These are phyloP conservation scores for Podarcis lilfordi DNA, from an alignment of 2,797 vertebrate genomes.

Conservation along the genomic window DNA sequence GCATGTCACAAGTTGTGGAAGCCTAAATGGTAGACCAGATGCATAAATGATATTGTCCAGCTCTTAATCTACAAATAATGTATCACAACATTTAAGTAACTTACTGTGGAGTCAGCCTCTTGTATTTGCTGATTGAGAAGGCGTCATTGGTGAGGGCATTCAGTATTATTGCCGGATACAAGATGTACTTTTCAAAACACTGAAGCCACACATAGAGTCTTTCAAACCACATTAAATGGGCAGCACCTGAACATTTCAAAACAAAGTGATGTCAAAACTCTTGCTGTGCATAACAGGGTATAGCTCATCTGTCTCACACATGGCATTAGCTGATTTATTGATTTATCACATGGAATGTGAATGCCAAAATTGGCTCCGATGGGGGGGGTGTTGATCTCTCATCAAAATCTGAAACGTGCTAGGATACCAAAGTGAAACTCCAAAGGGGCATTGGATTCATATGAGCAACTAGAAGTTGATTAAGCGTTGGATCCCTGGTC, in stretches of 20 bases:
- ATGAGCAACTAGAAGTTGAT: background rate
- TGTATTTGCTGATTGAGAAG: conserved; percentile 92
- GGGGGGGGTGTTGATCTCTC: background rate
- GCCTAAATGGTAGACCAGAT: too few relatives aligned
- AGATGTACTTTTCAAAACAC: conserved; percentile 95
- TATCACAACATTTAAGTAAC: conserved; percentile 68
- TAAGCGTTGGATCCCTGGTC: background rate
- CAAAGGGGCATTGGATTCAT: background rate
- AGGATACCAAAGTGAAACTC: background rate
- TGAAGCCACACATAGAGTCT: conserved; percentile 95
- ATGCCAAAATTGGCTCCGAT: background rate
- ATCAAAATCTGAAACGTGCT: background rate
- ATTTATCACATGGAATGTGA: background rate
- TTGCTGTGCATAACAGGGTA: conserved; percentile 1
- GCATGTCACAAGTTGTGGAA: background rate
- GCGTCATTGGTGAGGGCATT: conserved; percentile 94
- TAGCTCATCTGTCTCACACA: background rate
- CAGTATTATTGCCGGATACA: conserved; percentile 95
- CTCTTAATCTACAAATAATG: conserved; percentile 25
- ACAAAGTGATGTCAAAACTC: conserved; percentile 11
- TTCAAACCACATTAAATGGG: conserved; percentile 98
- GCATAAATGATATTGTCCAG: background rate
- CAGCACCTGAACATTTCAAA: conserved; percentile 84
- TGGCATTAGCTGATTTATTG: conserved; percentile 28
- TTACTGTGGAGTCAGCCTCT: conserved; percentile 95